Base-by-base conservation (phyloP, 2,797 vertebrate genomes). In the Nothura maculosa region DNA sequence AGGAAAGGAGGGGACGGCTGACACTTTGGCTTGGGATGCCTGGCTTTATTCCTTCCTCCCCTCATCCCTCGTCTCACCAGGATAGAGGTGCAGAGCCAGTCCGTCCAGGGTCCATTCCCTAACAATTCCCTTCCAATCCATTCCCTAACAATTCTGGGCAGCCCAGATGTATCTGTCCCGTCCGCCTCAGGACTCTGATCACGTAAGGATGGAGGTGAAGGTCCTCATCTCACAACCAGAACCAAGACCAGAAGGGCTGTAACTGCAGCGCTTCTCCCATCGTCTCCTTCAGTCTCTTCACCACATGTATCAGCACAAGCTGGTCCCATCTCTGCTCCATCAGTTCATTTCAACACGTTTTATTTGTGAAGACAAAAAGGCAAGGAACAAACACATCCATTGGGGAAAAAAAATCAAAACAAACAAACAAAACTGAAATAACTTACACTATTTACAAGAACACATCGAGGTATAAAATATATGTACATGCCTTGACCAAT, bases 391-490 rank as follows among this genome's bases (percentile, higher is more conserved):
- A 87, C 87, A 96, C 84, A 74, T n/a, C 84, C 87, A 64, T 66
- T 74, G 57, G 68, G 87, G 76, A 87, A 52, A 95, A 52, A 95
- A 87, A 95, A 91, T 20, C 47, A 24, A 87, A 52, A 94, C 64
- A 83, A 87, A 94, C 91, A 47, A 27, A 95, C 67, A 83, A 91
- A 88, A 93, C 81, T 50, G 63, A 96, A 97, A 97, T 97, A 97
- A 96, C 93, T 95, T 96, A 97, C 95, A 94, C 75, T 97, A 97
- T 97, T 92, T 97, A 97, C 97, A 97, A 90, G 79, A 77, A 60
- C 72, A 78, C 77, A 96, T 45, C 58, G 61, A 95, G 88, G 87
- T 96, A 97, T 86, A 96, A 97, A 96, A 96, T 91, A 57, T 84
- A 76, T 58, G 47, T 82, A 69, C 86, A 47, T 60, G n/a, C 92